Evolutionary conservation across 2,888 invertebrate genomes (phyloP).

Genomic region (Synanthedon tipuliformis): DNA sequence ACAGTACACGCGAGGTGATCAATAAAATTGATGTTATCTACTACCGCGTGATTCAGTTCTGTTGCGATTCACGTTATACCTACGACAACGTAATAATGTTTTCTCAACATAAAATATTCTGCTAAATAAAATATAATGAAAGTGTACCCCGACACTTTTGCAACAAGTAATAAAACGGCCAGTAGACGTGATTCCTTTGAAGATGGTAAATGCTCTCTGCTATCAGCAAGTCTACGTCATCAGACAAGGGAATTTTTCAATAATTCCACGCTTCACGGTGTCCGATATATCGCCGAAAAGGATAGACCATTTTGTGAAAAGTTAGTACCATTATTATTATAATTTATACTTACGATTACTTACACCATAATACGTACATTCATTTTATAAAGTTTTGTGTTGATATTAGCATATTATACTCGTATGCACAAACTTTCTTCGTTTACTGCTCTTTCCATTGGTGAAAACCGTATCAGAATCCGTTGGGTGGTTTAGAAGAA

Average conservation of each 20-base stretch:
- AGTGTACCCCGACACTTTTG: constrained; percentile 36
- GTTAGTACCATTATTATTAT: constrained; percentile 44
- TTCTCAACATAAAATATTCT: neutral
- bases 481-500: too few relatives aligned
- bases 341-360: too few relatives aligned
- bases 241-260: constrained; percentile 81
- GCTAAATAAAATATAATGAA: constrained; percentile 23
- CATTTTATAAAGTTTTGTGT: too few relatives aligned
- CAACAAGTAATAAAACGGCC: constrained; percentile 14
- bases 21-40: constrained; percentile 42
- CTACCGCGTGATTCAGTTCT: constrained; percentile 27
- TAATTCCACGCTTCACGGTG: constrained; percentile 82
- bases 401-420: too few relatives aligned
- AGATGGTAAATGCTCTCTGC: constrained; percentile 40
- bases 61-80: constrained; percentile 3
- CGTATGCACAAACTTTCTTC: too few relatives aligned
- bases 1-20: constrained; percentile 33
- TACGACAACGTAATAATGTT: too few relatives aligned
- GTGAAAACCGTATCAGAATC: too few relatives aligned
- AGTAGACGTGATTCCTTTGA: constrained; percentile 19
- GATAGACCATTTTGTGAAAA: constrained; percentile 82
- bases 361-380: too few relatives aligned
- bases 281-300: constrained; percentile 81
- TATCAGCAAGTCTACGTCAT: constrained; percentile 75
- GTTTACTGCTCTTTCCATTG: too few relatives aligned